These are phyloP conservation scores for Sander lucioperca DNA, from an alignment of 2,113 vertebrate species.

Conservation along the genomic window DNA sequence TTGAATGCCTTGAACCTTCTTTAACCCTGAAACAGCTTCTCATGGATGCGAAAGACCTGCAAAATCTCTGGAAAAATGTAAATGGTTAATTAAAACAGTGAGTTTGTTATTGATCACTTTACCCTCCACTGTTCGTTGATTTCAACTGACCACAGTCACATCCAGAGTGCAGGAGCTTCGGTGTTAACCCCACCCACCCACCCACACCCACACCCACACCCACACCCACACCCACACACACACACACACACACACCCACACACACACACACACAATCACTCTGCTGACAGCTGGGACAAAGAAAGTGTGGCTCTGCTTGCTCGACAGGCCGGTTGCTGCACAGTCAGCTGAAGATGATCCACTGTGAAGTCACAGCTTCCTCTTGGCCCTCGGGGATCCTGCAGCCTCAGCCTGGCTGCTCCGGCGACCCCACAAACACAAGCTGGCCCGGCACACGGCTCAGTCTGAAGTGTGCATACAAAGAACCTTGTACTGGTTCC, in stretches of 20 bases:
- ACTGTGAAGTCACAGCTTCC: slow-evolving; percentile 49
- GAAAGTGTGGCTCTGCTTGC: slow-evolving; percentile 14
- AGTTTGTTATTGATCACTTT: background rate
- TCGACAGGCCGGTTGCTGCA: slow-evolving; percentile 26
- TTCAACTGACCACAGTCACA: background rate
- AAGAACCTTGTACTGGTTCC: slow-evolving; percentile 12
- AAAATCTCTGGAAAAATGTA: background rate
- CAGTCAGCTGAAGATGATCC: slow-evolving; percentile 70
- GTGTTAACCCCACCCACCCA: background rate
- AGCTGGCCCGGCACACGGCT: slow-evolving; percentile 24
- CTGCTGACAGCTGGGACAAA: slow-evolving; percentile 47
- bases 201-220: background rate
- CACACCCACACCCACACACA: too few species aligned
- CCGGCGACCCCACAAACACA: background rate
- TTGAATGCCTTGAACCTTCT: background rate
- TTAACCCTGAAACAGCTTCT: background rate
- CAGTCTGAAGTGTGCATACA: background rate
- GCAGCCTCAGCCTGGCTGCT: slow-evolving; percentile 14
- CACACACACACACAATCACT: background rate
- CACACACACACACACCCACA: too few species aligned
- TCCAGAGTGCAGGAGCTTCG: slow-evolving; percentile 15
- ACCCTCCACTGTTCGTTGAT: background rate
- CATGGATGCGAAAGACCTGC: too few species aligned
- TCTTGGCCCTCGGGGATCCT: slow-evolving; percentile 5
- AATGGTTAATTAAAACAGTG: background rate